Base-by-base conservation (phyloP, 1,140 invertebrate species). In the Chironomus striatipennis region DNA sequence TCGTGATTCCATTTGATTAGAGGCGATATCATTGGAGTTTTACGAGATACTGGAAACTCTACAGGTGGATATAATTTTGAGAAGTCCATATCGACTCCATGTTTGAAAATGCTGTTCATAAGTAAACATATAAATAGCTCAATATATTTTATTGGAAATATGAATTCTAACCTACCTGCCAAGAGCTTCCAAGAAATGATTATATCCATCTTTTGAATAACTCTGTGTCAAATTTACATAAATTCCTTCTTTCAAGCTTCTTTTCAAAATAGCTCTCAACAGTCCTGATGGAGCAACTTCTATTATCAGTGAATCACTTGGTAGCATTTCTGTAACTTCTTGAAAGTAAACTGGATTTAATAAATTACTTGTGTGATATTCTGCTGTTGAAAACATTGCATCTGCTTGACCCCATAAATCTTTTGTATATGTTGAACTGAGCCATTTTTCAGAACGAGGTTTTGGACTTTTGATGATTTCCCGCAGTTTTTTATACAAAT, bases 361-460 rank as follows among this genome's bases (percentile, higher is more conserved):
- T 6, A 97, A 83, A 82, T 98, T 98, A 80, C 97, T 97, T 0
- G 95, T 95, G 79, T 96, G 93, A 80, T 98, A 98, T 77, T 95
- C 93, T 4, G 95, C 90, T n/a, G n/a, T n/a, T n/a, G n/a, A 0
- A 94, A 97, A 0, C 90, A 95, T n/a, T n/a, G n/a, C n/a, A 10
- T 87, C 79, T 74, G 88, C 85, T 1, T 87, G 84, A n/a, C 88
- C 86, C 95, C 94, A 97, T 42, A 84, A 80, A n/a, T 75, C 76
- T 79, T 94, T 89, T 0, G 90, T 88, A 34, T 95, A 88, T 0
- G 95, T 97, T 0, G 93, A 91, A 77, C 93, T 94, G 0, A 97
- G 81, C 96, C 96, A 98, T 76, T 90, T 90, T 0, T 84, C 79
- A 8, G 90, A 91, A 34, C 95, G 87, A 9, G 82, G 77, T 78